These are phyloP conservation scores for Turdus rufiventris DNA, from an alignment of 2,113 vertebrate species.

Conservation along the genomic window DNA sequence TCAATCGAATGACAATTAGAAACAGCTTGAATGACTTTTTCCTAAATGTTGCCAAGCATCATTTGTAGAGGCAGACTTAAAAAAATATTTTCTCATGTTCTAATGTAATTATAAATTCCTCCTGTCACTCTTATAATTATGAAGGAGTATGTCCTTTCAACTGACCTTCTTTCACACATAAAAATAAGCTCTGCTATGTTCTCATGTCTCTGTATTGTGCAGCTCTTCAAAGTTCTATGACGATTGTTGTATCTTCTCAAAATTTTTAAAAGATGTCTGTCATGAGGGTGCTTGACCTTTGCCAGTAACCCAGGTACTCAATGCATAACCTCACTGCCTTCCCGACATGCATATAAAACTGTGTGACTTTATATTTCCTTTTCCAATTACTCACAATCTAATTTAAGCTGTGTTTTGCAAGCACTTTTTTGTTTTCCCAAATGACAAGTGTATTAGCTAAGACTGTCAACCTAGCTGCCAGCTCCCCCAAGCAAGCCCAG, in stretches of 20 bases:
- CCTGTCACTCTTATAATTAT: background rate
- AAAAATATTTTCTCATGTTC: background rate
- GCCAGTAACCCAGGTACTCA: background rate
- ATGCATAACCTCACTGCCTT: background rate
- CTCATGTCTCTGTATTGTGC: background rate
- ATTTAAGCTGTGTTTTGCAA: slow-evolving; percentile 64
- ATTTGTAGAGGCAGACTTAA: background rate
- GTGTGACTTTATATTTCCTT: slow-evolving; percentile 63
- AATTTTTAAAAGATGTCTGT: background rate
- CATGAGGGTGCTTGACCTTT: background rate
- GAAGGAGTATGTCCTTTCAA: background rate
- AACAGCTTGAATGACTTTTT: background rate
- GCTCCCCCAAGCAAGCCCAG: slow-evolving; percentile 45
- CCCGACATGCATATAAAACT: background rate
- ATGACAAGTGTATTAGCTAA: slow-evolving; percentile 70
- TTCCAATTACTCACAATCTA: slow-evolving; percentile 56
- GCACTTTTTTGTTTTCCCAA: slow-evolving; percentile 49
- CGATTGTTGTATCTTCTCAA: background rate
- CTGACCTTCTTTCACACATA: background rate
- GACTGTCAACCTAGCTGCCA: slow-evolving; percentile 50
- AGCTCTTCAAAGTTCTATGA: background rate
- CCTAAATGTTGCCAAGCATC: background rate
- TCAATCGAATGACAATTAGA: background rate
- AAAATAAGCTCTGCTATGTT: background rate
- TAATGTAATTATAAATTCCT: background rate